phyloP scores from a whole-genome alignment of 1,140 invertebrate species.

The Philopotamus ludificatus region DNA sequence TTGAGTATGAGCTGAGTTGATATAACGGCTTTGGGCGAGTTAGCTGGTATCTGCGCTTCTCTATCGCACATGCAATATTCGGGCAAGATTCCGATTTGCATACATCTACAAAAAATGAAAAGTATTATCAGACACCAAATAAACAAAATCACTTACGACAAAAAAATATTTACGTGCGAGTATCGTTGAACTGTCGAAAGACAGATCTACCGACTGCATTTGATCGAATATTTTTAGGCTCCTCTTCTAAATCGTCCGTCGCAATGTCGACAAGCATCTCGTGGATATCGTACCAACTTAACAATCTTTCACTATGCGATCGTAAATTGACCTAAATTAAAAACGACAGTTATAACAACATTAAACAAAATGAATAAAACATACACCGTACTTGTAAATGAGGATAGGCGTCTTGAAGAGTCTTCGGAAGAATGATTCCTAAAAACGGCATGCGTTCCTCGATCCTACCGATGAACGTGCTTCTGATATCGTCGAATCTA shows the following conservation, averaged over 20 bases:
- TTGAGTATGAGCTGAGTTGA: conserved; percentile 50
- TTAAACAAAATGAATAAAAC: no score
- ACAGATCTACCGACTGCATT: conserved; percentile 36
- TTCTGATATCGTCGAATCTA: conserved; percentile 69
- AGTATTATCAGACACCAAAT: conserved; percentile 25
- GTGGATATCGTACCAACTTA: conserved; percentile 77
- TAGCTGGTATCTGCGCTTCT: conserved; percentile 48
- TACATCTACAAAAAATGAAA: conserved; percentile 62
- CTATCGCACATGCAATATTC: conserved; percentile 70
- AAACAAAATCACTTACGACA: background rate
- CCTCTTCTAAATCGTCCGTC: conserved; percentile 31
- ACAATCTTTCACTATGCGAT: conserved; percentile 51
- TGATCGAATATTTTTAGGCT: conserved; percentile 19
- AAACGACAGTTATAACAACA: no score
- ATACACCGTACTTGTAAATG: conserved; percentile 46
- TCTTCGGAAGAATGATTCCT: conserved; percentile 65
- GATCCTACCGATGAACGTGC: conserved; percentile 70
- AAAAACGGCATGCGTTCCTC: conserved; percentile 78
- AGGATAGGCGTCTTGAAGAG: conserved; percentile 60
- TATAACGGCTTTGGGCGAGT: conserved; percentile 45
- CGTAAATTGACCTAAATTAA: no score
- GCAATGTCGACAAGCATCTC: conserved; percentile 61
- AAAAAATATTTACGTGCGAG: conserved; percentile 30
- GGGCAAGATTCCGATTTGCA: conserved; percentile 60
- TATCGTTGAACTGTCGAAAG: conserved; percentile 35